Conservation (phyloP, 2,888 invertebrate species). For the Pristionchus fissidentatus region DNA sequence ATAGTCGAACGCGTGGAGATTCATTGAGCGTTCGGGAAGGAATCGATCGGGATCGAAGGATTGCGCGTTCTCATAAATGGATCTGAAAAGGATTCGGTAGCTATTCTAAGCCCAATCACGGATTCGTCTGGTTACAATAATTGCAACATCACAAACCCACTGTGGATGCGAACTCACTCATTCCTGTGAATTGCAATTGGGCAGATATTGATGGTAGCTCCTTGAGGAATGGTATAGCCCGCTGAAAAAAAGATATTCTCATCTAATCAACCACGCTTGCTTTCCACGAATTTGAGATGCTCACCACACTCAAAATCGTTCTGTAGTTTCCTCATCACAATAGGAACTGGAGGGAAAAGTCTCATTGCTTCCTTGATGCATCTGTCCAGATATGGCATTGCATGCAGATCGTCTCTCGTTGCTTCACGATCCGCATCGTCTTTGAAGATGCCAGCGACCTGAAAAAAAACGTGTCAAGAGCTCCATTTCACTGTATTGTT, state of each 20-base stretch:
- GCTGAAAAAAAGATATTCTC: background rate
- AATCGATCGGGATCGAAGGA: slow-evolving; percentile 42
- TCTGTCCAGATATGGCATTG: slow-evolving; percentile 33
- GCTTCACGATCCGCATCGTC: background rate
- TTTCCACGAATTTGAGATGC: no score
- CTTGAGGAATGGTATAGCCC: background rate
- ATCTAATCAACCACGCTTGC: background rate
- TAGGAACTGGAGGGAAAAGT: slow-evolving; percentile 34
- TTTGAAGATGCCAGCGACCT: background rate
- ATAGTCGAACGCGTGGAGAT: slow-evolving; percentile 68
- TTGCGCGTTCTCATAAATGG: slow-evolving; percentile 16
- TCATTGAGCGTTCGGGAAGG: slow-evolving; percentile 45
- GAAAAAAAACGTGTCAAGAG: no score
- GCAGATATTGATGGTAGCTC: slow-evolving; percentile 12
- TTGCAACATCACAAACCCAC: no score
- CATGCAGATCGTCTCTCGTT: background rate
- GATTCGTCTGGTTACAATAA: background rate
- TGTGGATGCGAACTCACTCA: background rate
- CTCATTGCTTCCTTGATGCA: slow-evolving; percentile 44
- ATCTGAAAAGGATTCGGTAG: background rate
- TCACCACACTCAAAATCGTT: slow-evolving; percentile 42
- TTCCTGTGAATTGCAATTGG: slow-evolving; percentile 37
- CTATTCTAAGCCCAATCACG: background rate
- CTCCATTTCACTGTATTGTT: no score
- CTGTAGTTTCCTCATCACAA: slow-evolving; percentile 23